phyloP scores from a whole-genome alignment of 2,797 vertebrate genomes.

The Melanotaenia pygmaea region DNA sequence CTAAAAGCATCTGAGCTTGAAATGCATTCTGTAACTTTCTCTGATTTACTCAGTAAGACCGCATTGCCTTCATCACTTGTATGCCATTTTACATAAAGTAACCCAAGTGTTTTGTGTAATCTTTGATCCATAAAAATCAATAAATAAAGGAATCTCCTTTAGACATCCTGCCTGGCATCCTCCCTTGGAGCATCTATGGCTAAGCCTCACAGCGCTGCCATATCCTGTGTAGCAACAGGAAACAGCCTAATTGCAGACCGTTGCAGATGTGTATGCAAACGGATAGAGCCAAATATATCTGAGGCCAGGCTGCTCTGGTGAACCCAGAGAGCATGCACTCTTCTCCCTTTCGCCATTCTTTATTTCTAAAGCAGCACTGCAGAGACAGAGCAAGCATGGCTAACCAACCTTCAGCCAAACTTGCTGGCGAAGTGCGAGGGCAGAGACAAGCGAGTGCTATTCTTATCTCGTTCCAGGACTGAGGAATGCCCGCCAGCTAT shows the following conservation, averaged over 20 bases:
- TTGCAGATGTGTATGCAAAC: conserved; percentile 72
- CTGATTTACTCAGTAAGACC: conserved; percentile 7
- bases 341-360: conserved; percentile 38
- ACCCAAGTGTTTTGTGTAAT: conserved; percentile 21
- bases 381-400: conserved; percentile 33
- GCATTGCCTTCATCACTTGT: not conserved
- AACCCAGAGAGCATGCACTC: conserved; percentile 41
- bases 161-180: conserved; percentile 25
- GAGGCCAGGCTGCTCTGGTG: conserved; percentile 52
- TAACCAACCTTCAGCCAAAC: conserved; percentile 45
- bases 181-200: conserved; percentile 37
- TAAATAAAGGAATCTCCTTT: conserved; percentile 14
- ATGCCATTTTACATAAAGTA: not conserved
- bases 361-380: conserved; percentile 20
- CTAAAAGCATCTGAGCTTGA: not conserved
- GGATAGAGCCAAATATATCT: conserved; percentile 71
- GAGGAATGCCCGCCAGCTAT: conserved; percentile 56
- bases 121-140: conserved; percentile 30
- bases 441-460: conserved; percentile 56
- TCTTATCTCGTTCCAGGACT: conserved; percentile 51
- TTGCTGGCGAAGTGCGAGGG: conserved; percentile 28
- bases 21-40: not conserved
- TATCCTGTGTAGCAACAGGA: conserved; percentile 77
- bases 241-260: conserved; percentile 77
- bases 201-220: conserved; percentile 43